A percentile compares a stretch with the other conserved stretches of the same genome.
These are phyloP conservation scores for Coelogynopora nodosa DNA, from an alignment of 2,888 invertebrate species.

Conservation along the genomic window DNA sequence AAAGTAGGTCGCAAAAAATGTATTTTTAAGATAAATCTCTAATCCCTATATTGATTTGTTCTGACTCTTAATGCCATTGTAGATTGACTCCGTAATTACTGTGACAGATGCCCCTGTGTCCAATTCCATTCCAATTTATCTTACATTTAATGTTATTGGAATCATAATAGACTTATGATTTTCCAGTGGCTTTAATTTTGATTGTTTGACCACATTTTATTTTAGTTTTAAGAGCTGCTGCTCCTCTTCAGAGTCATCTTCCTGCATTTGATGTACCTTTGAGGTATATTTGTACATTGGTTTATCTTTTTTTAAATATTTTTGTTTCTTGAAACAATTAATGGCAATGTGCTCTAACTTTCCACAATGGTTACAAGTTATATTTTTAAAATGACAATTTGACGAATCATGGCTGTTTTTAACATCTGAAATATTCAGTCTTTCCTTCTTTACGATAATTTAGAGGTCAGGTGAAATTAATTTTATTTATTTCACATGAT, in stretches of 20 bases:
- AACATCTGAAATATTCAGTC: no score
- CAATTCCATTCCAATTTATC: not conserved
- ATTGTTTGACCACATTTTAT: not conserved
- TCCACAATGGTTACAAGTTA: constrained; percentile 26
- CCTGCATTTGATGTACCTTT: constrained; percentile 15
- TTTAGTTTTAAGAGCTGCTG: not conserved
- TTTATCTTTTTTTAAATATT: constrained; percentile 2
- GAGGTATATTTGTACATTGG: not conserved
- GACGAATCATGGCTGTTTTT: no score
- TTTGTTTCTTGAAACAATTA: constrained; percentile 20
- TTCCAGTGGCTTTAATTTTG: not conserved
- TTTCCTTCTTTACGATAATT: not conserved
- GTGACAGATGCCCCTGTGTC: constrained; percentile 21
- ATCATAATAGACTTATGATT: constrained; percentile 2
- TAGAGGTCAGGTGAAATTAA: no score
- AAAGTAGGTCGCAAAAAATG: not conserved
- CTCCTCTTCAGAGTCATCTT: not conserved
- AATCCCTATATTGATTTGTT: not conserved
- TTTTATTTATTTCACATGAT: constrained; percentile 21
- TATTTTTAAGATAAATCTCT: not conserved
- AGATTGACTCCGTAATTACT: constrained; percentile 5
- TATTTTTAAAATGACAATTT: no score
- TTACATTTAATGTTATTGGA: constrained; percentile 3
- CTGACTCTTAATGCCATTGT: not conserved
- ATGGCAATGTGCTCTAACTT: constrained; percentile 7